phyloP scores from a whole-genome alignment of 2,113 vertebrate genomes.

The Elephantulus edwardii region DNA sequence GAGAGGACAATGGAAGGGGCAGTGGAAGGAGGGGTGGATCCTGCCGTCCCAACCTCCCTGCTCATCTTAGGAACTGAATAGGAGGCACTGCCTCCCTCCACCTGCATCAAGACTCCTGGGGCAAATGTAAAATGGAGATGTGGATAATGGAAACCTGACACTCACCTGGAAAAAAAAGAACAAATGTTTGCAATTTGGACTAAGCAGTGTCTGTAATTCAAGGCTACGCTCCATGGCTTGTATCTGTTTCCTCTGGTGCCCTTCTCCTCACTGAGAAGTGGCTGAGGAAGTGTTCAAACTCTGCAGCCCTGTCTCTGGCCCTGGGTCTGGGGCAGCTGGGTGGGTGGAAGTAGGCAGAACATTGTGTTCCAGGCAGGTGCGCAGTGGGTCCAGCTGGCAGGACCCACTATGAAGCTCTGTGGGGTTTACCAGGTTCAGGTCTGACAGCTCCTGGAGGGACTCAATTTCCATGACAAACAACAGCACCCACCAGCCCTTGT shows the following conservation, averaged over 20 bases:
- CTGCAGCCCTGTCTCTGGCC: neutral
- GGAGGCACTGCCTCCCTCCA: too few relatives aligned
- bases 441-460: neutral
- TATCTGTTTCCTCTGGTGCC: neutral
- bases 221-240: neutral
- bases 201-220: neutral
- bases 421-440: neutral
- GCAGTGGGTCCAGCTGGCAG: neutral
- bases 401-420: neutral
- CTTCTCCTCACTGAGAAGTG: neutral
- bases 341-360: neutral
- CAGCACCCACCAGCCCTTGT: neutral
- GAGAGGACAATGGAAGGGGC: neutral
- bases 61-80: neutral
- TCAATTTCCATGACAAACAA: conserved; percentile 19
- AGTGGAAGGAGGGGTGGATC: neutral
- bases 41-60: neutral
- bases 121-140: rapidly evolving
- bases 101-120: neutral
- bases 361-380: neutral
- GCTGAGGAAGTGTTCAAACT: neutral
- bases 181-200: neutral
- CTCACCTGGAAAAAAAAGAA: neutral
- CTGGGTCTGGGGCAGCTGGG: neutral
- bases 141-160: neutral